Conservation (phyloP, 1,140 invertebrate species). For the Nasonia giraulti region DNA sequence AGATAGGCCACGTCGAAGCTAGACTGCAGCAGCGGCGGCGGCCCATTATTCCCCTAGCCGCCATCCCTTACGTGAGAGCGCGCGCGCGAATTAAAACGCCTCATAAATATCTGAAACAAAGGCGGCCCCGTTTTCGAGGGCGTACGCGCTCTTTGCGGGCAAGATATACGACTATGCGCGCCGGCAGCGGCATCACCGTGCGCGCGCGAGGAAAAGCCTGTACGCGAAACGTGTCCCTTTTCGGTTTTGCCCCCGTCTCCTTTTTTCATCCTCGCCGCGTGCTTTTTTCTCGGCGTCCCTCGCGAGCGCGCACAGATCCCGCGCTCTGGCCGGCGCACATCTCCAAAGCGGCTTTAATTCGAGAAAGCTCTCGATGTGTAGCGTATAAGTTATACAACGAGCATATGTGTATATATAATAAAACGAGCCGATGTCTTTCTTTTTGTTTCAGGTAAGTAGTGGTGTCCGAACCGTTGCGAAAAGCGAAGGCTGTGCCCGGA, state of each 20-base stretch:
- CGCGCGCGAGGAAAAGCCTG: constrained; percentile 23
- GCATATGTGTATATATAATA: background rate
- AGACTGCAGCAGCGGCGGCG: constrained; percentile 62
- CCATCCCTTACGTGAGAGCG: background rate
- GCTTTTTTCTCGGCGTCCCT: background rate
- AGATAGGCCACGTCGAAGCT: constrained; percentile 33
- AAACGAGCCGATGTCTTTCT: constrained; percentile 42
- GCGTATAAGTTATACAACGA: too few relatives aligned
- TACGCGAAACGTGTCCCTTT: constrained; percentile 21
- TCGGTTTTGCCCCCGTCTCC: constrained; percentile 5
- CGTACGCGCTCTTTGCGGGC: constrained; percentile 60
- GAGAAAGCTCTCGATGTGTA: background rate
- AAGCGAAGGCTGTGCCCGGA: constrained; percentile 56
- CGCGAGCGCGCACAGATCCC: constrained; percentile 9
- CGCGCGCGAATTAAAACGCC: constrained; percentile 74
- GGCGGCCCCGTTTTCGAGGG: constrained; percentile 72
- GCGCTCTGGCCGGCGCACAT: background rate
- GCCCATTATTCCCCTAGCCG: constrained; percentile 56
- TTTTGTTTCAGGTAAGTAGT: constrained; percentile 73
- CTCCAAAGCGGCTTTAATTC: background rate
- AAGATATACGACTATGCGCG: constrained; percentile 68
- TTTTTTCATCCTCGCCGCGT: constrained; percentile 1
- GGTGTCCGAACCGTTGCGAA: constrained; percentile 71
- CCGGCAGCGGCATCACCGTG: background rate
- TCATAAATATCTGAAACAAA: constrained; percentile 76